Conservation (phyloP, 2,113 vertebrate genomes). For the Verasper variegatus region DNA sequence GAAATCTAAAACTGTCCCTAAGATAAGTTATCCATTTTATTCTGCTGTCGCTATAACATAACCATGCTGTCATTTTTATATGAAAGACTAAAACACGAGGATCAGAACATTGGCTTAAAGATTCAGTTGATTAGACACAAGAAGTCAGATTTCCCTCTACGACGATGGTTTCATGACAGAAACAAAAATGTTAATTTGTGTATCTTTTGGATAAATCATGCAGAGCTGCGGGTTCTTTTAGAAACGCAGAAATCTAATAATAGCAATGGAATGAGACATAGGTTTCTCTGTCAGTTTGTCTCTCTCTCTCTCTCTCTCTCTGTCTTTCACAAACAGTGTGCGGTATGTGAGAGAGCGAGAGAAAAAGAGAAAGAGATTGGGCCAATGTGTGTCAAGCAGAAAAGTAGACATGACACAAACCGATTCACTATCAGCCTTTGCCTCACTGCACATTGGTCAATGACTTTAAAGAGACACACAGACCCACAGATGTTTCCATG, state of each 20-base stretch:
- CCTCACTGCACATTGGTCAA: constrained; percentile 56
- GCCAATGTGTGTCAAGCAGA: constrained; percentile 72
- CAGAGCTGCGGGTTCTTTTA: constrained; percentile 24
- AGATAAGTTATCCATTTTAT: too few relatives aligned
- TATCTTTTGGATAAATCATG: neutral
- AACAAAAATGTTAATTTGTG: too few relatives aligned
- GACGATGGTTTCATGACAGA: too few relatives aligned
- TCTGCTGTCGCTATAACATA: too few relatives aligned
- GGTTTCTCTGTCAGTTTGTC: constrained; percentile 14
- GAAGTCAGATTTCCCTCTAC: too few relatives aligned
- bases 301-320: neutral
- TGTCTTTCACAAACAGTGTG: neutral
- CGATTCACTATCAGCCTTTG: constrained; percentile 53
- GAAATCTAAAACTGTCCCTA: too few relatives aligned
- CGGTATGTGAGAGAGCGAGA: neutral
- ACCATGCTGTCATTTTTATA: too few relatives aligned
- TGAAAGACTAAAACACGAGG: too few relatives aligned
- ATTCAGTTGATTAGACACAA: constrained; percentile 13
- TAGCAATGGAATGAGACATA: constrained; percentile 13
- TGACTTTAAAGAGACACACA: constrained; percentile 42
- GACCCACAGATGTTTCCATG: constrained; percentile 19
- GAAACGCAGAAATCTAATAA: constrained; percentile 31
- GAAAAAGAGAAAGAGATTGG: neutral
- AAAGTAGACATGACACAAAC: constrained; percentile 78
- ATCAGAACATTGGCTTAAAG: too few relatives aligned